A percentile compares a stretch with the other conserved stretches of the same genome.
phyloP scores from a whole-genome alignment of 2,797 vertebrate genomes.

The Jordanella pulchra region DNA sequence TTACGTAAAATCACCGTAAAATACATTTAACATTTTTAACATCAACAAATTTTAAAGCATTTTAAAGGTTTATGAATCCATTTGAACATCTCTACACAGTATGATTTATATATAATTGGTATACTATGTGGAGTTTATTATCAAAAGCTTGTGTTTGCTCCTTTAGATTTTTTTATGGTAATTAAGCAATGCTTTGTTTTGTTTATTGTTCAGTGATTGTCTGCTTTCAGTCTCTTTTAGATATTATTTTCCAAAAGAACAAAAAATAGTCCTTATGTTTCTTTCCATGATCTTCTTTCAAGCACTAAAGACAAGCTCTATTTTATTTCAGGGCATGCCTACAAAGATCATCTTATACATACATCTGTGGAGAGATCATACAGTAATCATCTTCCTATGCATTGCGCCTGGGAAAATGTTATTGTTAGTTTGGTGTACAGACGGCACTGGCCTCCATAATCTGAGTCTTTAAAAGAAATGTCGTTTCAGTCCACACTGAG shows the following conservation, averaged over 20 bases:
- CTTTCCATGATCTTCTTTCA: slow-evolving; percentile 55
- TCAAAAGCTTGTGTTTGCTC: background rate
- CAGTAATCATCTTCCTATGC: slow-evolving; percentile 13
- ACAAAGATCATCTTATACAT: slow-evolving; percentile 56
- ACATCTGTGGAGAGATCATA: slow-evolving; percentile 1
- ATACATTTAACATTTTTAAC: background rate
- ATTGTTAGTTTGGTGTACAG: slow-evolving; percentile 33
- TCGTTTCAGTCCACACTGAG: slow-evolving; percentile 30
- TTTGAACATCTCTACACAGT: background rate
- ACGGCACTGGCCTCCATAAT: slow-evolving; percentile 33
- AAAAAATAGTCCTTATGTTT: slow-evolving; percentile 51
- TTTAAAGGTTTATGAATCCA: background rate
- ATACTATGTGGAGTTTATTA: background rate
- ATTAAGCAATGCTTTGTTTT: slow-evolving; percentile 33
- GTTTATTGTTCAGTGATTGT: slow-evolving; percentile 13
- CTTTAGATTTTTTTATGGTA: slow-evolving; percentile 19
- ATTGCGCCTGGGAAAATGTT: slow-evolving; percentile 38
- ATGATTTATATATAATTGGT: background rate
- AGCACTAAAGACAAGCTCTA: slow-evolving; percentile 58
- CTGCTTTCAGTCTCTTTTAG: slow-evolving; percentile 3
- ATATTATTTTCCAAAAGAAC: slow-evolving; percentile 30
- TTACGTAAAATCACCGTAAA: background rate
- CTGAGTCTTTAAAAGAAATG: slow-evolving; percentile 29
- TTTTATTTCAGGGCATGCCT: slow-evolving; percentile 57
- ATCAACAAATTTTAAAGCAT: background rate